Conservation (phyloP, 2,888 invertebrate genomes). For the Agrilus biguttatus region DNA sequence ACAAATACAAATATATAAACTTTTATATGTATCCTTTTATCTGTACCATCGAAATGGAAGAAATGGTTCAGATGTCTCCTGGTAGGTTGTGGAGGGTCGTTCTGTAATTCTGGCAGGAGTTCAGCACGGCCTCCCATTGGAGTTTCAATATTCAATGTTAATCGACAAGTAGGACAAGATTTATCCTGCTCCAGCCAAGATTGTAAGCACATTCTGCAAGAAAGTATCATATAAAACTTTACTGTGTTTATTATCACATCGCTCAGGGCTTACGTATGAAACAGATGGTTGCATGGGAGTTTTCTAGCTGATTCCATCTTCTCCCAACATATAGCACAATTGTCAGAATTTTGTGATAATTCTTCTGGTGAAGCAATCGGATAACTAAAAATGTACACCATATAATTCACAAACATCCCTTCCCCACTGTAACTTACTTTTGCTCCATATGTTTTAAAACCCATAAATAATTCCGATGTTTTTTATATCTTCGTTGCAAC, state of each 20-base stretch:
- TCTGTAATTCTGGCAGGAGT: conserved; percentile 20
- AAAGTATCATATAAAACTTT: neutral
- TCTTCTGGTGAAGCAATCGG: conserved; percentile 59
- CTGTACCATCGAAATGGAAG: conserved; percentile 52
- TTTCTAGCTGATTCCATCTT: conserved; percentile 74
- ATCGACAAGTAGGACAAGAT: conserved; percentile 79
- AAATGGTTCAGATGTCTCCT: conserved; percentile 45
- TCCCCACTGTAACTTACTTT: conserved; percentile 40
- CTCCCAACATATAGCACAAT: conserved; percentile 91
- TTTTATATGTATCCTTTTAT: neutral
- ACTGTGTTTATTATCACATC: neutral
- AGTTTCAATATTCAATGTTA: conserved; percentile 36
- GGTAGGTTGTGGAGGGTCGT: conserved; percentile 31
- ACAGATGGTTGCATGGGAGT: conserved; percentile 73
- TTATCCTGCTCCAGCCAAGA: conserved; percentile 88
- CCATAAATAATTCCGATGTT: conserved; percentile 70
- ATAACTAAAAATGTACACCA: conserved; percentile 37
- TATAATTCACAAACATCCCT: conserved; percentile 1
- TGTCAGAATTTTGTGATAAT: conserved; percentile 58
- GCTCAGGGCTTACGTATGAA: conserved; percentile 53
- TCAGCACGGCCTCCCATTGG: conserved; percentile 17
- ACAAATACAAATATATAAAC: neutral
- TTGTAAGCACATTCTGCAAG: conserved; percentile 57
- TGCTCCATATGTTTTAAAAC: conserved; percentile 70
- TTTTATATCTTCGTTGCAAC: conserved; percentile 62